Base-by-base conservation (phyloP, 1,140 invertebrate genomes). In the Drosophila lacertosa region DNA sequence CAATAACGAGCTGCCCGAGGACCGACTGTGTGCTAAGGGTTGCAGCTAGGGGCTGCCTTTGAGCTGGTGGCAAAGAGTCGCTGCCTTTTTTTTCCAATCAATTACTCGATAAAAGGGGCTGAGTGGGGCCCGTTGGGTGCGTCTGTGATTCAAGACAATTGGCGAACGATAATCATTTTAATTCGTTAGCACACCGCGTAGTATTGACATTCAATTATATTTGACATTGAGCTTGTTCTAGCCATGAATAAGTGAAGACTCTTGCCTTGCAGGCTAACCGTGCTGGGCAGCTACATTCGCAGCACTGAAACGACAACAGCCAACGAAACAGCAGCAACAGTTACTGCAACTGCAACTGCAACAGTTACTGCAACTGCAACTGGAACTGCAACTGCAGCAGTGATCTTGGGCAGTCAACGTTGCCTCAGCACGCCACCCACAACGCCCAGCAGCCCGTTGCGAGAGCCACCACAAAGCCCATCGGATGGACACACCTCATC, bases 361-460 rank as follows among this genome's bases (percentile, higher is more conserved):
- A 39, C 62, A 55, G 22, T 5, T 24, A 26, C 48, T 4, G 33
- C 45, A 65, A 59, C 26, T 22, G 18, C 64, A 78, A 42, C 45
- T 37, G 53, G 50, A 53, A 50, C 45, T 22, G 39, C 42, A 35
- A 37, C 64, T 39, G 45, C 77, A 29, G 48, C 59, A 24, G 54
- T 59, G 58, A 62, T 45, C 51, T 77, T 77, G 69, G 63, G 57
- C 33, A 77, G 47, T 45, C 82, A 81, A 55, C 81, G 81, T 74
- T 81, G 81, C 62, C 57, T 89, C 33, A 74, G 74, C 42, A 91
- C 90, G 74, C 89, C 90, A 74, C 90, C 90, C 57, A 91, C 82
- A 37, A 88, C 82, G 55, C 83, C 82, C 29, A 88, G 83, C 64
- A 91, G 90, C 60, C 90, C 90, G 22, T 22, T 86, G 57, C 70